Evolutionary conservation across 1,140 invertebrate species (phyloP).

Genomic region (Eubasilissa regina): DNA sequence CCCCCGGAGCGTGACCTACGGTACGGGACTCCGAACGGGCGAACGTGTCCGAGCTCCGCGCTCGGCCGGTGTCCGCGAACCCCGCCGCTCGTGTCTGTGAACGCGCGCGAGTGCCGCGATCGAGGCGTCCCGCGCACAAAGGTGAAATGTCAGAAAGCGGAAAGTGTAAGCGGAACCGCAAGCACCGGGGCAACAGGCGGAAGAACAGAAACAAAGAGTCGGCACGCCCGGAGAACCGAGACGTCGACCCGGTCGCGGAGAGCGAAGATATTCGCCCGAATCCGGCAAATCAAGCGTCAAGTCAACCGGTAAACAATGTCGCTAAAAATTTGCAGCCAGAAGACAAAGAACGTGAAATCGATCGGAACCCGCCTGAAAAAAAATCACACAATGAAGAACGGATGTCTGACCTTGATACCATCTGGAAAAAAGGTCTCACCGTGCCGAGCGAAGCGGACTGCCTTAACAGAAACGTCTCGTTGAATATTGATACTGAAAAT

Average conservation of each 20-base stretch:
- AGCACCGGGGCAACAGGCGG: slow-evolving; percentile 44
- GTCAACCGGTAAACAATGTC: background rate
- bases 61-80: background rate
- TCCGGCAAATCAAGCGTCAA: slow-evolving; percentile 2
- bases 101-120: slow-evolving; percentile 11
- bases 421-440: background rate
- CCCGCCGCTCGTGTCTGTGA: background rate
- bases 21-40: background rate
- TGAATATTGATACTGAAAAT: slow-evolving; percentile 16
- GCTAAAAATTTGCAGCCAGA: background rate
- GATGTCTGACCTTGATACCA: background rate
- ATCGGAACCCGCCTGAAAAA: slow-evolving; percentile 7
- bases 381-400: slow-evolving; percentile 3
- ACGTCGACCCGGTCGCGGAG: background rate
- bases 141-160: slow-evolving; percentile 52
- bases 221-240: background rate
- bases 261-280: slow-evolving; percentile 10
- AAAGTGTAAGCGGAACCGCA: slow-evolving; percentile 50
- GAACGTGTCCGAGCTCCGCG: background rate
- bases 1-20: slow-evolving; percentile 9
- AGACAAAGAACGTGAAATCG: slow-evolving; percentile 6
- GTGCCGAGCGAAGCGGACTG: background rate
- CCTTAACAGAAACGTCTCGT: background rate
- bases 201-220: slow-evolving; percentile 51
- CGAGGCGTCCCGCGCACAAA: background rate